Base-by-base conservation (phyloP, 2,888 invertebrate genomes). In the Deilephila porcellus region DNA sequence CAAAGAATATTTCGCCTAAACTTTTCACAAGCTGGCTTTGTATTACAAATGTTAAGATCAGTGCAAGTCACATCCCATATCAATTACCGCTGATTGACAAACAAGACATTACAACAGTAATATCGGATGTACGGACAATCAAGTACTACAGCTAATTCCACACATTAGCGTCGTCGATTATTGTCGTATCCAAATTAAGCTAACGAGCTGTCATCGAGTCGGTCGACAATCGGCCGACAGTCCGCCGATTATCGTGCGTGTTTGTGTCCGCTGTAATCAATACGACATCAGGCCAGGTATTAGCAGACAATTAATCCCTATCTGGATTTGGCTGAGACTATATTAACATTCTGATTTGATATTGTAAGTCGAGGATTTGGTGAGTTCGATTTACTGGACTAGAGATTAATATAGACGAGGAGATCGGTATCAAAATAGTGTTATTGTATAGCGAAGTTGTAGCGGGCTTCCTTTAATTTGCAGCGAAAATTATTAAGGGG, bases 181-280 rank as follows among this genome's bases (percentile, higher is more conserved):
- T 37, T 62, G 32, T 62, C 37, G 34, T 67, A 52, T 67, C 67
- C 3, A 67, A 45, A 67, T 67, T 67, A 67, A 52, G 52, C 67
- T 67, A 67, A 67, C 45, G 45, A 67, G 67, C 52, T 52, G 52
- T 52, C 67, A 67, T 20, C 67, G 25, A 20, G 14, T 56, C 19
- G n/a, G 5, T 56, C 56, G 56, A 56, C 56, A 56, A 56, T 56
- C 67, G 45, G 45, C 63, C 34, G 64, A 64, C 64, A 64, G 45
- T 45, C 63, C 34, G 19, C 45, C 64, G 52, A 67, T 67, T 25
- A 25, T 37, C 63, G 63, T 19, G 63, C 52, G 67, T 52, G 45
- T 67, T 52, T 52, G 63, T 63, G 52, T 52, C 56, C 29, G 17
- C 29, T 25, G 25, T 29, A 25, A 67, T 67, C 67, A 67, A 67